These are phyloP conservation scores for Tetragnatha versicolor DNA, from an alignment of 1,140 invertebrate genomes.

Conservation along the genomic window DNA sequence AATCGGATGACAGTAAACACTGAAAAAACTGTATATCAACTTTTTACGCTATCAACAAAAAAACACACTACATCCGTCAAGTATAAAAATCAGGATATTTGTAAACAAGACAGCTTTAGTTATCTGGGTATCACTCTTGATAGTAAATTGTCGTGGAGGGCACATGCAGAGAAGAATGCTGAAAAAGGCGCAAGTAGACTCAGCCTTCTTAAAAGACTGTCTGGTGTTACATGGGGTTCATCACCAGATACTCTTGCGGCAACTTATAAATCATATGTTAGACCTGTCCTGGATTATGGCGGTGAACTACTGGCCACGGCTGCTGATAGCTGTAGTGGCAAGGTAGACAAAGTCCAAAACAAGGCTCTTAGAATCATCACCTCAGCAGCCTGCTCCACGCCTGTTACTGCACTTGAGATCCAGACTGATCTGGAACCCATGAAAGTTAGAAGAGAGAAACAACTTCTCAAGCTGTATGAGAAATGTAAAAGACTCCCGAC, in stretches of 20 bases:
- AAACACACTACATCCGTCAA: too few relatives aligned
- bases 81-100: background rate
- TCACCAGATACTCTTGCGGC: background rate
- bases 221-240: background rate
- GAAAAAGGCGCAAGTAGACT: background rate
- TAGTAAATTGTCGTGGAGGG: conserved; percentile 23
- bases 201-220: background rate
- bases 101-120: background rate
- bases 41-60: background rate
- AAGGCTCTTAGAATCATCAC: conserved; percentile 10
- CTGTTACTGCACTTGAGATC: background rate
- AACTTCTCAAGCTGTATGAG: background rate
- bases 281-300: conserved; percentile 1
- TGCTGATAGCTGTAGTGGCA: conserved; percentile 11
- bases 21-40: background rate
- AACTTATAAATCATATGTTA: background rate
- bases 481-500: background rate
- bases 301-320: background rate
- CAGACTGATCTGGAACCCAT: background rate
- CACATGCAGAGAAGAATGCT: too few relatives aligned
- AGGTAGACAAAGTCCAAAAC: background rate
- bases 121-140: conserved; percentile 5
- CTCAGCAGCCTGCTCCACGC: background rate
- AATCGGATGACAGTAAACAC: background rate
- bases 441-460: conserved; percentile 18